These are phyloP conservation scores for Hylia prasina DNA, from an alignment of 2,113 vertebrate species.

Conservation along the genomic window DNA sequence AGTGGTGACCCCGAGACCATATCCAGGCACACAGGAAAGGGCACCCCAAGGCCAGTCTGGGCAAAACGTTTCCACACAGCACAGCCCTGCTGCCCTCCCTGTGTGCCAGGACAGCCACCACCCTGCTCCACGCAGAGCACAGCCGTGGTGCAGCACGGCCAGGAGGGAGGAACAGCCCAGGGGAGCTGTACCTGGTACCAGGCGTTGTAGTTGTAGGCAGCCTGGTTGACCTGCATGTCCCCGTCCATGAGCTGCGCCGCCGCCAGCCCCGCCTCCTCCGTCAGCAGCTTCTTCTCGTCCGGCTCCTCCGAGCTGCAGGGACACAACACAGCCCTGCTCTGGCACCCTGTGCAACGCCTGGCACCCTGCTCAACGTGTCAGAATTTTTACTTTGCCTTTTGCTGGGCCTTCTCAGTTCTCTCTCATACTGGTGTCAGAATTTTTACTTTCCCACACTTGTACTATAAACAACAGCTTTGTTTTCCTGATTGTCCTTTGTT, in stretches of 20 bases:
- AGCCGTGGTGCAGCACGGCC: no score
- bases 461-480: no score
- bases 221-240: slow-evolving; percentile 85
- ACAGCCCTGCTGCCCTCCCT: not conserved
- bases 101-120: not conserved
- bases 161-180: accelerated
- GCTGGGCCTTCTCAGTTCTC: no score
- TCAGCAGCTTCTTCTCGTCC: slow-evolving; percentile 87
- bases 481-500: no score
- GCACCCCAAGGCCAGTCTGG: not conserved
- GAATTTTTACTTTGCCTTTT: no score
- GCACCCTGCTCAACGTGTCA: no score
- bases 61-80: not conserved
- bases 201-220: slow-evolving; percentile 91
- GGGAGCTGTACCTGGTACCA: slow-evolving; percentile 83
- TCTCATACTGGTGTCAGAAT: no score
- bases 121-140: no score
- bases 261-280: slow-evolving; percentile 75
- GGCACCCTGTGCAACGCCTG: no score
- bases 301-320: slow-evolving; percentile 79
- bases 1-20: no score
- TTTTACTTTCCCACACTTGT: no score
- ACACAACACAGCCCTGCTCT: not conserved
- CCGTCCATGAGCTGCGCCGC: slow-evolving; percentile 76
- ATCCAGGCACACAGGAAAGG: accelerated